Percentiles rank a stretch among this genome's conserved stretches.
phyloP scores from a whole-genome alignment of 2,888 invertebrate genomes.

The Drosophila macrospina region DNA sequence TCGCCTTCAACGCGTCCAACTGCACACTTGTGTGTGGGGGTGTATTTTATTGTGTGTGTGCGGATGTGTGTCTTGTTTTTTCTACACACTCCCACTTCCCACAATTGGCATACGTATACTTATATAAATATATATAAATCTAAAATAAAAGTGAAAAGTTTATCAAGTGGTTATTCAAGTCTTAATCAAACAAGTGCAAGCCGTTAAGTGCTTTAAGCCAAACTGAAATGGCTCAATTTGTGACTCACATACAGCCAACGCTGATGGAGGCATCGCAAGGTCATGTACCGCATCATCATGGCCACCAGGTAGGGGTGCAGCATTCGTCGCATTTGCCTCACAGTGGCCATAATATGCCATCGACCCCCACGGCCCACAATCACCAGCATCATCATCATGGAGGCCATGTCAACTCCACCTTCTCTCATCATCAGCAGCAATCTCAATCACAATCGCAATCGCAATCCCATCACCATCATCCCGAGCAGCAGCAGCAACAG shows the following conservation, averaged over 20 bases:
- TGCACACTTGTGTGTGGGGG: constrained; percentile 34
- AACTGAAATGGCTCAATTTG: constrained; percentile 87
- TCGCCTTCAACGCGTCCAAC: constrained; percentile 37
- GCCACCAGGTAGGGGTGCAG: constrained; percentile 85
- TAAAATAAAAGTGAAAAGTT: constrained; percentile 49
- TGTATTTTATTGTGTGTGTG: constrained; percentile 34
- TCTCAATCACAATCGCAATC: constrained; percentile 41
- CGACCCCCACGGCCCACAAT: constrained; percentile 82
- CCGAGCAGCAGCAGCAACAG: constrained; percentile 32
- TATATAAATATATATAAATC: constrained; percentile 19
- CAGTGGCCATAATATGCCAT: constrained; percentile 85
- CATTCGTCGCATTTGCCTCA: constrained; percentile 85
- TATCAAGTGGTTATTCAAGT: constrained; percentile 50
- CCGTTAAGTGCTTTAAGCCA: constrained; percentile 29
- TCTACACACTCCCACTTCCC: constrained; percentile 50
- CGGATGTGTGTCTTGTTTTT: constrained; percentile 40
- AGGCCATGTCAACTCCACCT: constrained; percentile 47
- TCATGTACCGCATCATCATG: constrained; percentile 87
- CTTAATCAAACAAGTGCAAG: constrained; percentile 42
- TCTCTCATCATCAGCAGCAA: constrained; percentile 56
- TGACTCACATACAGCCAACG: constrained; percentile 87
- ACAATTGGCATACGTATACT: constrained; percentile 60
- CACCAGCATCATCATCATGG: constrained; percentile 69
- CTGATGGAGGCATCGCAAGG: constrained; percentile 87
- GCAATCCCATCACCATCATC: constrained; percentile 45